Conservation (phyloP, 2,113 vertebrate genomes). For the Clarias macrocephalus region DNA sequence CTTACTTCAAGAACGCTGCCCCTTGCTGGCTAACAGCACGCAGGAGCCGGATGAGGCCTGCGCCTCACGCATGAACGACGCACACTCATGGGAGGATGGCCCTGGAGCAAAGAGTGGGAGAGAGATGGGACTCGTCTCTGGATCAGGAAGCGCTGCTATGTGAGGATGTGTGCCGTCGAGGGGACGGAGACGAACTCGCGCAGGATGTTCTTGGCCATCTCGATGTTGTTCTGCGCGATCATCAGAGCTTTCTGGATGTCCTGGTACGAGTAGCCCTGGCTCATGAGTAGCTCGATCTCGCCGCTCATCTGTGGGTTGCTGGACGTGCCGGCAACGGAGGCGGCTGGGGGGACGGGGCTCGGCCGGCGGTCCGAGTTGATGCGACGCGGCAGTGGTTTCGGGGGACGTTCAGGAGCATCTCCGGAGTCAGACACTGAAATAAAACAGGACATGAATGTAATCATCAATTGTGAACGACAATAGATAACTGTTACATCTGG, state of each 20-base stretch:
- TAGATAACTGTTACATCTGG: background rate
- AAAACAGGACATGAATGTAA: background rate
- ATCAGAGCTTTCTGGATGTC: constrained; percentile 98
- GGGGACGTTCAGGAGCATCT: constrained; percentile 90
- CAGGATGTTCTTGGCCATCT: constrained; percentile 98
- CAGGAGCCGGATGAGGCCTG: background rate
- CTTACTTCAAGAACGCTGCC: constrained; percentile 14
- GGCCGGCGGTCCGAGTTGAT: constrained; percentile 89
- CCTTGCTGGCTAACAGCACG: constrained; percentile 12
- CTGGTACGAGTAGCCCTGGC: constrained; percentile 96
- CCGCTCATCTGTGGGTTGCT: constrained; percentile 83
- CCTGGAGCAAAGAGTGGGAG: constrained; percentile 20
- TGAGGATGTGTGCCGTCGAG: constrained; percentile 87
- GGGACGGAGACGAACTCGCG: constrained; percentile 95
- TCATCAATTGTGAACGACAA: background rate
- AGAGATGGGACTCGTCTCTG: constrained; percentile 44
- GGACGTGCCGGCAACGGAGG: background rate
- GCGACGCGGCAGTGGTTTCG: constrained; percentile 89
- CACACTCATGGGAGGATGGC: constrained; percentile 11
- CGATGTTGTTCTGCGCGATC: constrained; percentile 98
- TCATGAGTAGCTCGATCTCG: constrained; percentile 93
- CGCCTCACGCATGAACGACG: background rate
- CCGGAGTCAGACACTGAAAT: constrained; percentile 77
- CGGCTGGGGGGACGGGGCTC: constrained; percentile 74
- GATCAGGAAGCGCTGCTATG: constrained; percentile 76